These are phyloP conservation scores for Centropus bengalensis DNA, from an alignment of 2,113 vertebrate species.

Conservation along the genomic window DNA sequence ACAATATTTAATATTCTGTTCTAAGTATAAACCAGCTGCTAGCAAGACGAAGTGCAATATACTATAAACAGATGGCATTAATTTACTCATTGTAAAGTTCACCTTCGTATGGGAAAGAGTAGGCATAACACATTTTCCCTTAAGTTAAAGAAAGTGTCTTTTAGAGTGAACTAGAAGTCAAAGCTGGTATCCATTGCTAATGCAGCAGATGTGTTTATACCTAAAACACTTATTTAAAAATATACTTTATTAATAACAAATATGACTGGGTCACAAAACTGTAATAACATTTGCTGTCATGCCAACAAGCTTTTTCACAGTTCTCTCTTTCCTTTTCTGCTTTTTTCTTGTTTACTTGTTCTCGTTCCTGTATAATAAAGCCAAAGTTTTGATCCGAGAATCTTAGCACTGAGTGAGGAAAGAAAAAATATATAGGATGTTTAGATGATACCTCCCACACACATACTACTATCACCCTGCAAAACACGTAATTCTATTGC, in stretches of 20 bases:
- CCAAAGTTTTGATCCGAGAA: not conserved
- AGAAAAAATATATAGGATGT: not conserved
- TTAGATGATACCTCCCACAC: not conserved
- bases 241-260: not conserved
- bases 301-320: not conserved
- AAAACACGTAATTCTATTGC: not conserved
- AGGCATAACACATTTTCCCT: not conserved
- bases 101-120: not conserved
- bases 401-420: not conserved
- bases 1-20: not conserved
- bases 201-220: conserved; percentile 7
- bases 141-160: not conserved
- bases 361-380: not conserved
- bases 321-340: not conserved
- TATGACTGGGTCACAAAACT: not conserved
- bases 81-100: conserved; percentile 18
- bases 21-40: not conserved
- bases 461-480: not conserved
- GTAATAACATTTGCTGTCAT: not conserved
- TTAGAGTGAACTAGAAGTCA: not conserved
- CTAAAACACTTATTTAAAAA: conserved; percentile 9
- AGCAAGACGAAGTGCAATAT: not conserved
- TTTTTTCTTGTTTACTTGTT: not conserved
- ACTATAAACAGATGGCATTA: conserved; percentile 3
- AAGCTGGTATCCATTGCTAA: not conserved